A percentile compares a stretch with the other conserved stretches of the same genome.
phyloP scores from a whole-genome alignment of 2,888 invertebrate species.

The Cataglyphis livida region DNA sequence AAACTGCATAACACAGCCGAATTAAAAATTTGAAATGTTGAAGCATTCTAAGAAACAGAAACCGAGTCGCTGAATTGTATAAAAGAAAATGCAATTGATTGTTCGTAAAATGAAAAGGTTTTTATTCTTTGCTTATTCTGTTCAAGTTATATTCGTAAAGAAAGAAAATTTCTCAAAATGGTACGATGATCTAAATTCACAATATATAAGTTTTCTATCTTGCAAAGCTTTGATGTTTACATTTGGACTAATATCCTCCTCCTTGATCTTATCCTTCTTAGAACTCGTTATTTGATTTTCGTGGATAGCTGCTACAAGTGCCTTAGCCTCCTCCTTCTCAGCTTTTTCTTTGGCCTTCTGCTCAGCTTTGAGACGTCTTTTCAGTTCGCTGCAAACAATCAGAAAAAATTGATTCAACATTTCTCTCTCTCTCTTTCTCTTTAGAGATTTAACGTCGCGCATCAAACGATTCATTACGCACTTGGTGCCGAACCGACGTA shows the following conservation, averaged over 20 bases:
- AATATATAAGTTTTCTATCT: neutral
- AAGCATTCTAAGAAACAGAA: neutral
- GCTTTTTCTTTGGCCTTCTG: conserved; percentile 97
- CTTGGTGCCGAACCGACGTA: conserved; percentile 74
- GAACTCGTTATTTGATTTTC: conserved; percentile 76
- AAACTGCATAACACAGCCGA: neutral
- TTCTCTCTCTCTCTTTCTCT: neutral
- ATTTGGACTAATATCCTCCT: conserved; percentile 96
- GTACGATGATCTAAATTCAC: neutral
- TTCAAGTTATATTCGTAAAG: neutral
- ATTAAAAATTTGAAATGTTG: neutral
- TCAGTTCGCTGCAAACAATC: conserved; percentile 92
- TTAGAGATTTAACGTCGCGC: neutral
- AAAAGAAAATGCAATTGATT: neutral
- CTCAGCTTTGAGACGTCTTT: conserved; percentile 96
- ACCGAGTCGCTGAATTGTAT: neutral
- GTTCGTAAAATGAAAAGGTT: neutral
- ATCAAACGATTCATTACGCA: conserved; percentile 75
- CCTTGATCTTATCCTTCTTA: conserved; percentile 77
- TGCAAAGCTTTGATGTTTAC: conserved; percentile 84
- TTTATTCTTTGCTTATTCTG: neutral
- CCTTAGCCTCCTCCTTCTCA: conserved; percentile 89
- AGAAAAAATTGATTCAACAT: neutral
- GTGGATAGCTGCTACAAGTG: conserved; percentile 79
- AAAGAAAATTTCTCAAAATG: neutral